Evolutionary conservation across 2,113 vertebrate species (phyloP).

Genomic region (Prunella himalayana): DNA sequence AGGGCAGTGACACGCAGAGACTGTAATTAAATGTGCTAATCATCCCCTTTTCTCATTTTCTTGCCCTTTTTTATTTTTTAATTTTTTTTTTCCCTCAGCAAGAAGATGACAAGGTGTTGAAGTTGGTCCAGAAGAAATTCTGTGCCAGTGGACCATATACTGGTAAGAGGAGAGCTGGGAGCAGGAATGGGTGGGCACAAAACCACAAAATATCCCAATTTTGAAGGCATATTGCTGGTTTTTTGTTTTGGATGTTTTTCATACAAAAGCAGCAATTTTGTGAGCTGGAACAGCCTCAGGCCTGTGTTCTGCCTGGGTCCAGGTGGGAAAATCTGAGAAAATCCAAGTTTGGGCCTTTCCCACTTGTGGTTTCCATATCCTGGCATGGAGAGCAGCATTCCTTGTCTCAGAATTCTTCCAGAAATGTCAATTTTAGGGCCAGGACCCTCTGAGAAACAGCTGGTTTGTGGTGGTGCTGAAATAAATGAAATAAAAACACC

Average conservation of each 20-base stretch:
- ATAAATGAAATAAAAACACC: background rate
- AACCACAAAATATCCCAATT: background rate
- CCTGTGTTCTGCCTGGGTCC: background rate
- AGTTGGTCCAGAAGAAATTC: constrained; percentile 95
- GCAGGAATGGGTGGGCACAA: background rate
- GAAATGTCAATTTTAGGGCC: background rate
- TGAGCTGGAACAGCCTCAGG: background rate
- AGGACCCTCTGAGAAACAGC: background rate
- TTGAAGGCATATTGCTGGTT: background rate
- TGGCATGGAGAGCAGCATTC: background rate
- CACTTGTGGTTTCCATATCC: background rate
- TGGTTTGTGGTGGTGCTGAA: background rate
- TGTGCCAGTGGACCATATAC: constrained; percentile 92
- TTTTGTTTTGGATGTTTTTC: background rate
- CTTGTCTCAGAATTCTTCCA: background rate
- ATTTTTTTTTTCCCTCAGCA: constrained; percentile 58
- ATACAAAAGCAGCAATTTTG: background rate
- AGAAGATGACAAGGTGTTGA: constrained; percentile 87
- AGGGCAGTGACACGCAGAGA: rapidly evolving
- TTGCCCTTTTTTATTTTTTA: rapidly evolving
- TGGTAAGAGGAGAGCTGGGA: constrained; percentile 74
- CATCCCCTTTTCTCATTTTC: background rate
- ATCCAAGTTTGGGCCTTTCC: background rate
- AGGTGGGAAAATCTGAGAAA: background rate
- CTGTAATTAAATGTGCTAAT: no score